Conservation (phyloP, 1,140 invertebrate species). For the Neodiprion virginianus region DNA sequence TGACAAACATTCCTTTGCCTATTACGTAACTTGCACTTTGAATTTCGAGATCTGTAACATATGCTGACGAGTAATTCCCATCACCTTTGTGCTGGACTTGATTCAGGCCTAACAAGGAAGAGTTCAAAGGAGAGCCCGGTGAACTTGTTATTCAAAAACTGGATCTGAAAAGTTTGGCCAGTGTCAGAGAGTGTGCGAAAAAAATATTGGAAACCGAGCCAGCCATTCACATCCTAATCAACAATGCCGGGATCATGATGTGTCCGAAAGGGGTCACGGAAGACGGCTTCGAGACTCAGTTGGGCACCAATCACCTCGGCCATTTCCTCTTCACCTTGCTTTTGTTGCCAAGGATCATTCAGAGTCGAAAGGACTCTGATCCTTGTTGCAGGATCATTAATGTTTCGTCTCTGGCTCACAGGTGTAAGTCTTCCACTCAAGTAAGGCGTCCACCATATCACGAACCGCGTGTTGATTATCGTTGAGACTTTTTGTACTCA, state of each 20-base stretch:
- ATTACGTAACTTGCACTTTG: not conserved
- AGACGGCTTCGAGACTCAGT: constrained; percentile 83
- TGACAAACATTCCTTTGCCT: too few species aligned
- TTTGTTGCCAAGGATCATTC: constrained; percentile 70
- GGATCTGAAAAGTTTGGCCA: constrained; percentile 75
- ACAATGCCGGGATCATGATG: constrained; percentile 84
- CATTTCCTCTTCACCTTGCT: constrained; percentile 87
- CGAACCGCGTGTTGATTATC: too few species aligned
- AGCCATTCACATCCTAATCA: constrained; percentile 77
- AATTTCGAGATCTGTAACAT: constrained; percentile 13
- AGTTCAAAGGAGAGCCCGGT: constrained; percentile 60
- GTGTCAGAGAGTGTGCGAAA: constrained; percentile 74
- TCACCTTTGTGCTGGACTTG: too few species aligned
- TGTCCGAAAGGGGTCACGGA: constrained; percentile 70
- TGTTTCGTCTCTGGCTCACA: constrained; percentile 72
- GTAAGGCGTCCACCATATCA: not conserved
- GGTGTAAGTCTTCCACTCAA: constrained; percentile 47
- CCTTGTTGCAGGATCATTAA: constrained; percentile 72
- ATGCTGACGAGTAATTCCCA: too few species aligned
- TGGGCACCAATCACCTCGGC: constrained; percentile 81
- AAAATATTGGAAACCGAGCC: constrained; percentile 66
- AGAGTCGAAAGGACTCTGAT: constrained; percentile 51
- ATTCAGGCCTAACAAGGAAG: constrained; percentile 39
- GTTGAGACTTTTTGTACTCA: not conserved
- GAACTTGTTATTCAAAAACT: constrained; percentile 67